phyloP scores from a whole-genome alignment of 2,113 vertebrate genomes.

The Tympanuchus pallidicinctus region DNA sequence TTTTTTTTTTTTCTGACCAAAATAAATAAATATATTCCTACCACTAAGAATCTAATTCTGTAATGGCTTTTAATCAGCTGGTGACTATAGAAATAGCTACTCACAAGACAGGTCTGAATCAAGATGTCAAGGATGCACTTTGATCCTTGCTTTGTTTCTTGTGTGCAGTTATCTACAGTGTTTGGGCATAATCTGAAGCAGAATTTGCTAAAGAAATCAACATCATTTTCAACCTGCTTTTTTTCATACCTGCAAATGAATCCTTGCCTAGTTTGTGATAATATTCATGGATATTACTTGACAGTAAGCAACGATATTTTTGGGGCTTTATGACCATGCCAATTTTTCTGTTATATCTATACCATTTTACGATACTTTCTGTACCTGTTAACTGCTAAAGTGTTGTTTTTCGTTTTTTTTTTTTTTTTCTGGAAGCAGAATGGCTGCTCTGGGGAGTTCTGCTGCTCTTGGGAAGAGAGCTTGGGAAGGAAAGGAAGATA shows the following conservation, averaged over 20 bases:
- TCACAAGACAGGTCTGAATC: neutral
- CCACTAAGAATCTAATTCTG: neutral
- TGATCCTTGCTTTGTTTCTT: neutral
- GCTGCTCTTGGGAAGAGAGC: neutral
- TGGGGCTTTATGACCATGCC: neutral
- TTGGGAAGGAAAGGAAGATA: neutral
- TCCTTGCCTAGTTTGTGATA: neutral
- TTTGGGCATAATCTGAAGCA: neutral
- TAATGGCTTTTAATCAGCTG: neutral
- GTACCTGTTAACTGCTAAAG: neutral
- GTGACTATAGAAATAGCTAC: neutral
- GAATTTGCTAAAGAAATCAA: neutral
- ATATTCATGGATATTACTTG: neutral
- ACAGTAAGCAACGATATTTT: neutral
- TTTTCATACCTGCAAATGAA: neutral
- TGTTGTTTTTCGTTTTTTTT: too few species aligned
- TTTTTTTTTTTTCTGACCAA: neutral
- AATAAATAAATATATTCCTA: neutral
- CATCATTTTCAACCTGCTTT: neutral
- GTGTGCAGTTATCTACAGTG: neutral
- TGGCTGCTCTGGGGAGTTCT: neutral
- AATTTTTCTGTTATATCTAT: neutral
- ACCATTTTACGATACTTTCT: neutral
- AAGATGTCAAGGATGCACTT: neutral
- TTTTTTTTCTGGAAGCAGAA: neutral